Base-by-base conservation (phyloP, 2,888 invertebrate genomes). In the Erebia palarica region DNA sequence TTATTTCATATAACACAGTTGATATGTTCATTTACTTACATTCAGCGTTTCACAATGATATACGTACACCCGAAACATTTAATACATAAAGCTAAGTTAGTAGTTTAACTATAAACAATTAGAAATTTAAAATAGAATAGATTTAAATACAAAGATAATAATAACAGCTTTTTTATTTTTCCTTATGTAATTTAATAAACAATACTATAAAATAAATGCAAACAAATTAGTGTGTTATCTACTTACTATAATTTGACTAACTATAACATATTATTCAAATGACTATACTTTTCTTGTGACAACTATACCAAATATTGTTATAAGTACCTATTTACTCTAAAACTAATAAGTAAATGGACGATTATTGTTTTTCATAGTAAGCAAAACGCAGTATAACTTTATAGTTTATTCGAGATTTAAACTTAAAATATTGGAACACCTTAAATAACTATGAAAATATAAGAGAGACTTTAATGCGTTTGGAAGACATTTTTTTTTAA, bases 11-110 rank as follows among this genome's bases (percentile, higher is more conserved):
- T 36, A 65, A 69, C 58, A 73, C 59, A 44, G 42, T 66, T 73
- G 75, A 76, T 76, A 75, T 75, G 75, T 73, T 61, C 27, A 70
- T 63, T 57, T 42, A 36, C 36, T 36, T 36, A 67, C 57, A 67
- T 65, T 58, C 57, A 66, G 47, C 57, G 55, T 58, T 66, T 42
- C 55, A 55, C 42, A 65, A 53, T 53, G 18, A 47, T 65, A 42
- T 11, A 42, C n/a, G 3, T n/a, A 36, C 36, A 64, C 16, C 14
- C 11, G 27, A 27, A 7, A 44, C 1, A 16, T 44, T 53, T 9
- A 21, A 18, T 18, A 57, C 57, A 7, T 58, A 58, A 21, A 21
- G 57, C 21, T 13, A 13, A 21, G 3, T 57, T 57, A 57, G 0
- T 21, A 21, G 57, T 21, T 14, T 1, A 21, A 53, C 8, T 9